Conservation (phyloP, 1,140 invertebrate species). For the Tetragnatha versicolor region DNA sequence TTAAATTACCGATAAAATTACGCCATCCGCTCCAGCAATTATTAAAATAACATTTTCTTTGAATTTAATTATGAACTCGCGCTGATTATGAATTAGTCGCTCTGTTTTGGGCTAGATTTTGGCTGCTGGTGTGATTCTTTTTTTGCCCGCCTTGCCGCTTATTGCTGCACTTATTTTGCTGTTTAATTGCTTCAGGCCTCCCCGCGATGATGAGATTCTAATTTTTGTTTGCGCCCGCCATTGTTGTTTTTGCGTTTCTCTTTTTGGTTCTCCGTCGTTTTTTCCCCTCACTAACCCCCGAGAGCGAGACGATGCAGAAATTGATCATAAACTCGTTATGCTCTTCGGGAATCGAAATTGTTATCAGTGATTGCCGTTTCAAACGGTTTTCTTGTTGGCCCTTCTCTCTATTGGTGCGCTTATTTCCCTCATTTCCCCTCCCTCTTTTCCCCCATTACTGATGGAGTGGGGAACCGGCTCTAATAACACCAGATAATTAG, state of each 20-base stretch:
- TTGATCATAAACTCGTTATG: conserved; percentile 55
- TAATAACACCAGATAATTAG: too few species aligned
- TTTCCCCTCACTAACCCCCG: conserved; percentile 22
- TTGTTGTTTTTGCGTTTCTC: conserved; percentile 30
- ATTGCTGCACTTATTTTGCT: conserved; percentile 53
- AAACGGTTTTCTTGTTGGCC: conserved; percentile 26
- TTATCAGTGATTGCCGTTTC: conserved; percentile 52
- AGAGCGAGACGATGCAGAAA: conserved; percentile 42
- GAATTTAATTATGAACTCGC: conserved; percentile 56
- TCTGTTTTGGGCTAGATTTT: conserved; percentile 54
- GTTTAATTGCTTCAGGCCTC: conserved; percentile 54
- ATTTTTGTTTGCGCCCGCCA: conserved; percentile 49
- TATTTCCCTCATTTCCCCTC: too few species aligned
- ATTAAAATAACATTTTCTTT: conserved; percentile 57
- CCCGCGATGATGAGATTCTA: conserved; percentile 48
- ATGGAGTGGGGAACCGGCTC: too few species aligned
- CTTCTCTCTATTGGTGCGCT: conserved; percentile 2
- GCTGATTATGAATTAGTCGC: conserved; percentile 55
- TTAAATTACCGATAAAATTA: conserved; percentile 57
- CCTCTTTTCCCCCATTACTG: too few species aligned
- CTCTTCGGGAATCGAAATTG: conserved; percentile 26
- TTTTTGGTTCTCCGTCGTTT: conserved; percentile 14
- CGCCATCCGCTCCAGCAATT: conserved; percentile 53
- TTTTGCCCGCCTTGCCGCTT: conserved; percentile 19
- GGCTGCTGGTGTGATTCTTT: conserved; percentile 45